Base-by-base conservation (phyloP, 2,888 invertebrate genomes). In the Rapana venosa region DNA sequence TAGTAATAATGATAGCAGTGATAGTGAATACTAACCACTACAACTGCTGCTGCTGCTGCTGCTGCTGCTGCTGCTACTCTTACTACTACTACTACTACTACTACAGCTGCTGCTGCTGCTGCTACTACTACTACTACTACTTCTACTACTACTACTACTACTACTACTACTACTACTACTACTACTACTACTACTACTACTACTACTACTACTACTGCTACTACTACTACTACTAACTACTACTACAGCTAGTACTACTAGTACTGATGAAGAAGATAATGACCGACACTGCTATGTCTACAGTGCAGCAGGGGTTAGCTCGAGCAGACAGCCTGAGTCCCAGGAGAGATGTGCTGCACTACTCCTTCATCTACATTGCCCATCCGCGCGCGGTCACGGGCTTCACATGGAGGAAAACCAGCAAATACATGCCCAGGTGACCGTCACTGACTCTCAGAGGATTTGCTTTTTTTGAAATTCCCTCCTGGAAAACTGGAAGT, bases 371-470 rank as follows among this genome's bases (percentile, higher is more conserved):
- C 56, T 96, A 96, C 92, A 94, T 96, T 86, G 94, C 99, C 56
- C 99, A 99, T 97, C 99, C 99, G 1, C 97, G 99, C 89, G 98
- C 99, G 85, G 98, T 99, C 87, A 99, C 98, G 26, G 99, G 99
- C 94, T 97, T 99, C 92, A 98, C 99, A 87, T 99, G 99, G 99
- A 97, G 99, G 92, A 98, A 98, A 96, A 99, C 99, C 87, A 99
- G 99, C 97, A 99, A 99, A 97, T 99, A 99, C 95, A 99, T 99
- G 99, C 99, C 99, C 88, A 98, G 98, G 98, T 98, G 97, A 97
- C 97, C 86, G 5, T 66, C 32, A 20, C 32, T 58, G 58, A 15
- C 58, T 15, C 8, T 58, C 58, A 58, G n/a, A n/a, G n/a, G n/a
- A n/a, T n/a, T 47, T 47, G 47, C 47, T 8, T 47, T 47, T 47